phyloP scores from a whole-genome alignment of 2,797 vertebrate genomes.

The Diplodus sargus region DNA sequence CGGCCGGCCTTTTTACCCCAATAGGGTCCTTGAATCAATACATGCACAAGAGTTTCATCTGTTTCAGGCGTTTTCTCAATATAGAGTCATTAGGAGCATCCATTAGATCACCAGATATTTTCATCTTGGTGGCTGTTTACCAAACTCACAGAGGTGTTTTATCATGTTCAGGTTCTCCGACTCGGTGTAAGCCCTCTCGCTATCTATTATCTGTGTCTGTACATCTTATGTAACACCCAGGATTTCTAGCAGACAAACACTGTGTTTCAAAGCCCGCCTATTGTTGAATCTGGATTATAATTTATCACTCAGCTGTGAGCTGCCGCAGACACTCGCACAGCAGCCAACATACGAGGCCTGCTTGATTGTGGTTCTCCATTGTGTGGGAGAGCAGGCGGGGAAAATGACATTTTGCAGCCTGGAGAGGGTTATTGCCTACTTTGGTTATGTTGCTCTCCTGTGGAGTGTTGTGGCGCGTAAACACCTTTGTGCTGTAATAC shows the following conservation, averaged over 20 bases:
- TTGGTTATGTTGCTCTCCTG: constrained; percentile 46
- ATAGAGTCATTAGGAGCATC: constrained; percentile 52
- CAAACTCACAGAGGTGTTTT: constrained; percentile 40
- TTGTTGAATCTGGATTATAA: constrained; percentile 72
- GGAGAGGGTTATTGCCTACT: constrained; percentile 60
- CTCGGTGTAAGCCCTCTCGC: constrained; percentile 32
- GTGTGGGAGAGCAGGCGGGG: constrained; percentile 52
- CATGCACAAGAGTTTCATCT: constrained; percentile 51
- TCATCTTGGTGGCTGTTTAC: constrained; percentile 35
- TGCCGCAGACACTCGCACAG: constrained; percentile 42
- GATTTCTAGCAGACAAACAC: constrained; percentile 55
- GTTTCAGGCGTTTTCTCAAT: constrained; percentile 52
- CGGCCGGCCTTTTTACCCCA: constrained; percentile 9
- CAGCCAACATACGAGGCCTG: constrained; percentile 47
- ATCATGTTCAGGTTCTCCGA: constrained; percentile 42
- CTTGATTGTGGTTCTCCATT: constrained; percentile 63
- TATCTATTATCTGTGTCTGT: constrained; percentile 58
- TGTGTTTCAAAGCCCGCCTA: constrained; percentile 47
- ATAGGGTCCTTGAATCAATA: constrained; percentile 60
- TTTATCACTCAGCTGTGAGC: constrained; percentile 60
- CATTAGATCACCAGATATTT: constrained; percentile 36
- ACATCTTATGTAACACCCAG: constrained; percentile 65
- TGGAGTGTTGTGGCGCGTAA: constrained; percentile 36
- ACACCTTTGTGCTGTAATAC: constrained; percentile 43
- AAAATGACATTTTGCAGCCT: constrained; percentile 62